Base-by-base conservation (phyloP, 2,888 invertebrate genomes). In the Amphipoea lucens region DNA sequence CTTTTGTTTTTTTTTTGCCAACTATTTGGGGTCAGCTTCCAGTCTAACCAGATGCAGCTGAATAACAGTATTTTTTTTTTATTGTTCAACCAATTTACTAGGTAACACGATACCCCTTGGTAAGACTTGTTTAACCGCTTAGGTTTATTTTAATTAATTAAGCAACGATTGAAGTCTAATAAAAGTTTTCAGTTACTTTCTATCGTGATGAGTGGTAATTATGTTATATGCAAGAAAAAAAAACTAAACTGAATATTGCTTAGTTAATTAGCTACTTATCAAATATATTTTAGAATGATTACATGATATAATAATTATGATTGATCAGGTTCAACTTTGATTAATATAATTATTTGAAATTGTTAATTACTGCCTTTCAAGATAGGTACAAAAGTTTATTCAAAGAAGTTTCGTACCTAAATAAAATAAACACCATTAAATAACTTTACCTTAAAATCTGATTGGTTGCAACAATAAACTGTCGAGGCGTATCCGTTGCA, bases 401-500 rank as follows among this genome's bases (percentile, higher is more conserved):
- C 57, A n/a, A 57, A 9, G 57, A 23, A 57, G 9, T 23, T n/a
- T 57, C 11, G 23, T 51, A 51, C 51, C 51, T 11, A 60, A 60
- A 60, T 60, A 60, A n/a, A 60, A n/a, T 60, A 60, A 60, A 12
- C 11, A n/a, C 4, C 23, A 11, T 57, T 0, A 1, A 60, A 60
- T n/a, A 29, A 1, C 14, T 7, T 36, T 97, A 99, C 99, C 98
- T 99, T 91, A 99, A 97, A 86, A 99, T 98, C 97, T 99, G 99
- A 96, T 99, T 99, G 87, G 99, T 99, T 95, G 99, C 99, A 74
- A 99, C 98, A 91, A 99, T 99, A 90, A 99, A 99, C 94, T 99
- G 99, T 90, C 98, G 98, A 86, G 98, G 98, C 83, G 98, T 98
- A 91, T 99, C 99, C 65, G 98, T 98, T 79, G 98, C 98, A 92